Conservation (phyloP, 2,888 invertebrate genomes). For the Tenthredo livida region DNA sequence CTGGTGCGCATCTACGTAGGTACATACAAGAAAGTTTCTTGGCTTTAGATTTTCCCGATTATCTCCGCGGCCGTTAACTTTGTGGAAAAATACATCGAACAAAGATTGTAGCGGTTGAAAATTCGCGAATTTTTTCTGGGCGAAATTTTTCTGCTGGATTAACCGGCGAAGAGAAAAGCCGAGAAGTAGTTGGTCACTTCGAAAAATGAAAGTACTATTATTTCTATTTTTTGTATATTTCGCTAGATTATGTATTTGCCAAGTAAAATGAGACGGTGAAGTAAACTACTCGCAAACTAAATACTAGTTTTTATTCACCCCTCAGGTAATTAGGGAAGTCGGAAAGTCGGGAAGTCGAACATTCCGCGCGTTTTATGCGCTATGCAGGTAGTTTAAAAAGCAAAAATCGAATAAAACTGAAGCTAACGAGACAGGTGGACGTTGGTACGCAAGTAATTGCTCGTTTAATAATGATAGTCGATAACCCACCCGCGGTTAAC, state of each 20-base stretch:
- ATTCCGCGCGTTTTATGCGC: conserved; percentile 1
- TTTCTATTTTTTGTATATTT: neutral
- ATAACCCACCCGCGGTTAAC: conserved; percentile 12
- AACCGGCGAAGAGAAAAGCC: neutral
- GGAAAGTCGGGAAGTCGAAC: conserved; percentile 11
- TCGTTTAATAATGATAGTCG: conserved; percentile 31
- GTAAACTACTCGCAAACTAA: conserved; percentile 3
- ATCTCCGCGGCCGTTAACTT: neutral
- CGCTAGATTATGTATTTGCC: neutral
- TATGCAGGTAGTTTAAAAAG: conserved; percentile 1
- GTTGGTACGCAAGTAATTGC: conserved; percentile 16
- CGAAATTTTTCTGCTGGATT: neutral
- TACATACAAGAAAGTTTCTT: neutral
- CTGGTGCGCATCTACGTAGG: neutral
- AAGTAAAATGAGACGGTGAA: neutral
- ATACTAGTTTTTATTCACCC: conserved; percentile 27
- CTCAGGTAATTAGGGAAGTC: conserved; percentile 19
- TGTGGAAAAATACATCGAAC: neutral
- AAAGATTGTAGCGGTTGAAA: neutral
- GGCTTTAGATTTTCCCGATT: neutral
- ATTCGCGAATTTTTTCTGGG: neutral
- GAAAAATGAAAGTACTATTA: neutral
- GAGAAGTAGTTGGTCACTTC: neutral
- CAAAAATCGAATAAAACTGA: conserved; percentile 17
- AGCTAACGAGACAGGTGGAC: conserved; percentile 32